Conservation (phyloP, 1,140 invertebrate genomes). For the Rhopalosiphum padi region DNA sequence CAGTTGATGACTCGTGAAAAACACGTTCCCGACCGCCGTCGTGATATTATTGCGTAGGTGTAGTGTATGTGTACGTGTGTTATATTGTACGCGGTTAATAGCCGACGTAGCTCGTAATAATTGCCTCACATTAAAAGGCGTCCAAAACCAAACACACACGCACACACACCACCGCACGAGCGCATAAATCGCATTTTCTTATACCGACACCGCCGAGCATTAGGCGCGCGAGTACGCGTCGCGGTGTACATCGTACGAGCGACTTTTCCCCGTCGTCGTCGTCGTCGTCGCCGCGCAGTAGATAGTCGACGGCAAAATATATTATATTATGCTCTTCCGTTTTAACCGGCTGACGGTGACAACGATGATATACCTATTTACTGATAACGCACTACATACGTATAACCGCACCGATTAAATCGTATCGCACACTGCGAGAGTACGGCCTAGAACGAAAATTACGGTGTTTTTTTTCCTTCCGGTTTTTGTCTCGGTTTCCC, state of each 20-base stretch:
- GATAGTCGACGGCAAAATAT: too few species aligned
- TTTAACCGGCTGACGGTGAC: neutral
- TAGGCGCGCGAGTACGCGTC: too few species aligned
- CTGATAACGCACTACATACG: too few species aligned
- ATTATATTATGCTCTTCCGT: neutral
- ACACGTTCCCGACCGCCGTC: neutral
- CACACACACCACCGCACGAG: too few species aligned
- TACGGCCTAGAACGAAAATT: neutral
- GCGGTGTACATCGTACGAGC: too few species aligned
- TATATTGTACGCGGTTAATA: neutral
- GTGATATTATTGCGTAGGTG: too few species aligned
- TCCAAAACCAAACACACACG: neutral
- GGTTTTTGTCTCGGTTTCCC: neutral
- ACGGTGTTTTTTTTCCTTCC: neutral
- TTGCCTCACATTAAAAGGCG: neutral
- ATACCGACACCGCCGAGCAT: neutral
- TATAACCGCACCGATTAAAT: slow-evolving; percentile 1
- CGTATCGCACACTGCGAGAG: neutral
- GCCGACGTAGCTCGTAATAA: neutral
- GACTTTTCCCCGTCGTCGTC: neutral
- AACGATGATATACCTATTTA: neutral
- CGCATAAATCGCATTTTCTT: neutral
- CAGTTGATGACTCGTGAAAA: neutral
- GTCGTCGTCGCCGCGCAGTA: neutral
- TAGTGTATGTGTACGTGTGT: too few species aligned